These are phyloP conservation scores for Cylloceria caligata DNA, from an alignment of 2,888 invertebrate species.

Conservation along the genomic window DNA sequence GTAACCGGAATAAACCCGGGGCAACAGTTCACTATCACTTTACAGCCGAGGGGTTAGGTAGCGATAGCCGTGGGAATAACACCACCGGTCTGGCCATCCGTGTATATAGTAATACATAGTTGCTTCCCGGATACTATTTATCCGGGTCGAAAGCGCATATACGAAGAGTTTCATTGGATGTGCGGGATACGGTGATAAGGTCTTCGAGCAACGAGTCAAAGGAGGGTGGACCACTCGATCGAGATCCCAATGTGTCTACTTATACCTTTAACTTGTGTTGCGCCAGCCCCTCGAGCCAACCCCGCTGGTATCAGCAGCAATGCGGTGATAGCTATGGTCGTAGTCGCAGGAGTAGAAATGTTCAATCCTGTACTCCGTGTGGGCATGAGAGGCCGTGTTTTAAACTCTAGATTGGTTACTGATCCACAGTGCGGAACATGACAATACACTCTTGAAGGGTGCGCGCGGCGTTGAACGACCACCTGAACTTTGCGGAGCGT, in stretches of 20 bases:
- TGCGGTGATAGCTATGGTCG: constrained; percentile 37
- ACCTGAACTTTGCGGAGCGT: constrained; percentile 44
- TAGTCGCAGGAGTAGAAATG: constrained; percentile 46
- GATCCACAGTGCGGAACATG: constrained; percentile 78
- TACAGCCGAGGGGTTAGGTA: constrained; percentile 65
- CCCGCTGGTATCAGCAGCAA: constrained; percentile 37
- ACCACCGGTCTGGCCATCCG: constrained; percentile 36
- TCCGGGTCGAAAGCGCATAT: constrained; percentile 58
- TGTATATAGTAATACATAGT: constrained; percentile 22
- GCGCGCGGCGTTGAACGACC: constrained; percentile 59
- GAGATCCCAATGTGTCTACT: constrained; percentile 58
- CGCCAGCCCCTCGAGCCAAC: constrained; percentile 54
- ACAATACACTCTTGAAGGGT: constrained; percentile 80
- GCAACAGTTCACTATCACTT: constrained; percentile 73
- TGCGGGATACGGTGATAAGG: constrained; percentile 61
- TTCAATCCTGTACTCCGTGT: constrained; percentile 27
- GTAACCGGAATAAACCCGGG: constrained; percentile 56
- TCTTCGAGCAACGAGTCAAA: constrained; percentile 63
- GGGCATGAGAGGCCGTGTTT: constrained; percentile 71
- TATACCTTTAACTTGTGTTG: constrained; percentile 63
- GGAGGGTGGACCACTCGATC: constrained; percentile 48
- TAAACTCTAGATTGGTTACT: constrained; percentile 78
- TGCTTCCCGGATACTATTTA: constrained; percentile 60
- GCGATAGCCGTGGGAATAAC: constrained; percentile 77
- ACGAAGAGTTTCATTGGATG: constrained; percentile 50